Evolutionary conservation across 1,140 invertebrate species (phyloP).

Genomic region (Leptonema lineaticorne): DNA sequence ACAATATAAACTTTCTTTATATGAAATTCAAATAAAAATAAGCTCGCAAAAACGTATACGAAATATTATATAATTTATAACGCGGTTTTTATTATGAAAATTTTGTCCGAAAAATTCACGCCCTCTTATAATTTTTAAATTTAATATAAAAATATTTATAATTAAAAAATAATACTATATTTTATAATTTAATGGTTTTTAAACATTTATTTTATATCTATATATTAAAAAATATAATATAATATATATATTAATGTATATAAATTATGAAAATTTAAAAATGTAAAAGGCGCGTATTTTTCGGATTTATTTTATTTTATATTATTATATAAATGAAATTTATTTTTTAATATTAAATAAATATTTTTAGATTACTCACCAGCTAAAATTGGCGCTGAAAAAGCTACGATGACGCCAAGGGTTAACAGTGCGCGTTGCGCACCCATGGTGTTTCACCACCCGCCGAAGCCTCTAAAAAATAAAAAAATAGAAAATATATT

Average conservation of each 20-base stretch:
- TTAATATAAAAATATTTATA: too few relatives aligned
- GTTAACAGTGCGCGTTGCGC: slow-evolving; percentile 30
- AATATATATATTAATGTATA: not conserved
- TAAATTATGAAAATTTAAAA: not conserved
- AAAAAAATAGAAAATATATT: slow-evolving; percentile 8
- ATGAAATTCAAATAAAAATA: too few relatives aligned
- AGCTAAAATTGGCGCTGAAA: slow-evolving; percentile 28
- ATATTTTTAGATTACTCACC: slow-evolving; percentile 1
- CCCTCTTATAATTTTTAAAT: too few relatives aligned
- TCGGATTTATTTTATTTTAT: too few relatives aligned
- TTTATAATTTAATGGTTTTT: not conserved
- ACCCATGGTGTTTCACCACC: slow-evolving; percentile 32
- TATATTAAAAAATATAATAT: not conserved
- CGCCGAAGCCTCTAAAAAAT: slow-evolving; percentile 32
- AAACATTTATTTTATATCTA: not conserved
- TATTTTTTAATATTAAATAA: not conserved
- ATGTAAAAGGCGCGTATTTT: too few relatives aligned
- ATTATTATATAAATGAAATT: not conserved
- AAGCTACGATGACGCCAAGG: slow-evolving; percentile 20
- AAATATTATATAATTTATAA: too few relatives aligned
- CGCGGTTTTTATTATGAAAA: too few relatives aligned
- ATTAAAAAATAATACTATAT: too few relatives aligned
- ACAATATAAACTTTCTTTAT: too few relatives aligned
- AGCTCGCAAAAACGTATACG: too few relatives aligned
- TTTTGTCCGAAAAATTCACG: too few relatives aligned